phyloP scores from a whole-genome alignment of 2,888 invertebrate genomes.

The Lithosia quadra region DNA sequence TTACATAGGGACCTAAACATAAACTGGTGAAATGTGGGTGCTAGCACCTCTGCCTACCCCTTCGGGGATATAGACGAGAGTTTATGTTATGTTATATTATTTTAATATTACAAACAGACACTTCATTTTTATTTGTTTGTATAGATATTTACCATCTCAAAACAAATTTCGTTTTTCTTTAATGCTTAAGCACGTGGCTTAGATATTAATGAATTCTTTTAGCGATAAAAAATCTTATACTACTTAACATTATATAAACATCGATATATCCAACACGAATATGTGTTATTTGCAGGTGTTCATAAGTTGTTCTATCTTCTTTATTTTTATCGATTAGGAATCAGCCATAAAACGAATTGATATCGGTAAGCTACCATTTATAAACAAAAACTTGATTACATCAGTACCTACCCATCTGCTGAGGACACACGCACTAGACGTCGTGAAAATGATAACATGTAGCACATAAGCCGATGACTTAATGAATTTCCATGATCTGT shows the following conservation, averaged over 20 bases:
- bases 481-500: no score
- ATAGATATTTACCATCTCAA: no score
- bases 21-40: no score
- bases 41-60: no score
- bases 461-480: neutral
- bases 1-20: no score
- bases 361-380: constrained; percentile 4
- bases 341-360: constrained; percentile 1
- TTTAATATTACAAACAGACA: no score
- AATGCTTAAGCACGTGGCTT: no score
- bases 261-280: neutral
- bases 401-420: neutral
- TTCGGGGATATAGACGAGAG: no score
- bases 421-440: neutral
- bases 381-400: constrained; percentile 5
- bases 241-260: neutral
- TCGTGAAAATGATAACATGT: neutral
- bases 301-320: neutral
- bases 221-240: neutral
- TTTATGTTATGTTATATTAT: no score
- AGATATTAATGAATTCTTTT: neutral
- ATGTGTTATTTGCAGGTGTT: constrained; percentile 7
- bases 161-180: neutral
- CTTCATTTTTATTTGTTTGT: no score
- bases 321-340: neutral